A percentile compares a stretch with the other conserved stretches of the same genome.
Evolutionary conservation across 2,113 vertebrate genomes (phyloP).

Genomic region (Ciconia maguari): DNA sequence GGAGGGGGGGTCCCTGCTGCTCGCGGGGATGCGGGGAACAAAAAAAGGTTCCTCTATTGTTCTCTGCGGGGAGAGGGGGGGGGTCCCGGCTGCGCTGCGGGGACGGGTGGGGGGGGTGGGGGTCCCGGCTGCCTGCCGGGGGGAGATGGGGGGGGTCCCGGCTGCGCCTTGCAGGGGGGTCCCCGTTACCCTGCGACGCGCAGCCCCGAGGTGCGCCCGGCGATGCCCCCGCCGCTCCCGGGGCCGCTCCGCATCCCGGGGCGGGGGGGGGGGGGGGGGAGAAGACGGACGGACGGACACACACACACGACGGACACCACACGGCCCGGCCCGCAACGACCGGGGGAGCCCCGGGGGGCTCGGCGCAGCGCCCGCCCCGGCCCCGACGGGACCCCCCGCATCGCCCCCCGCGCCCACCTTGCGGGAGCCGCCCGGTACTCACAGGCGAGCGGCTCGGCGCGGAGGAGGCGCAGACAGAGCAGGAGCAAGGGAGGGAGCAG

Average conservation of each 20-base stretch:
- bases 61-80: background rate
- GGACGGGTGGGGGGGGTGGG: background rate
- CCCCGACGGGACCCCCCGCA: constrained; percentile 10
- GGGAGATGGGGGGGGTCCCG: background rate
- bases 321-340: background rate
- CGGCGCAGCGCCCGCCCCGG: background rate
- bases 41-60: background rate
- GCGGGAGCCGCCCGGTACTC: constrained; percentile 37
- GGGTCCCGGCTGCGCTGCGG: background rate
- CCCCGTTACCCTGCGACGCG: background rate
- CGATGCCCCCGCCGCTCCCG: background rate
- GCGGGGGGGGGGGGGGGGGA: background rate
- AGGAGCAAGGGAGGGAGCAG: background rate
- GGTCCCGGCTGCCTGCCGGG: background rate
- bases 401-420: background rate
- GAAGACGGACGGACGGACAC: too few relatives aligned
- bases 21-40: background rate
- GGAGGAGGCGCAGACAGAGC: constrained; percentile 50
- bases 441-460: constrained; percentile 56
- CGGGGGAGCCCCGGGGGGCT: background rate
- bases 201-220: background rate
- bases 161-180: background rate
- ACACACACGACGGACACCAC: too few relatives aligned
- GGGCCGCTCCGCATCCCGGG: background rate
- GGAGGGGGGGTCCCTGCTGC: background rate